phyloP scores from a whole-genome alignment of 2,888 invertebrate genomes.

The Tenthredo mesomela region DNA sequence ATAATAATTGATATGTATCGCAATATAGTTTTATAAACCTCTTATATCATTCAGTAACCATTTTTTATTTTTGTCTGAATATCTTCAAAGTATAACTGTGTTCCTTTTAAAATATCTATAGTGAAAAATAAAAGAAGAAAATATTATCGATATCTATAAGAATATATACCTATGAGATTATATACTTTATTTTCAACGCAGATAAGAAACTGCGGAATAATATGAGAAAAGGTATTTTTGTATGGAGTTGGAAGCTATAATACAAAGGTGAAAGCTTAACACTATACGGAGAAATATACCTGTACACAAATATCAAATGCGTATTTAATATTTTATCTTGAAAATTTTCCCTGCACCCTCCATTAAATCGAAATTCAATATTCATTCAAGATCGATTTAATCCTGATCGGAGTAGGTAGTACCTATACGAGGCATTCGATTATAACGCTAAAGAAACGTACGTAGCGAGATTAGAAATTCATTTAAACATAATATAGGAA shows the following conservation, averaged over 20 bases:
- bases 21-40: not conserved
- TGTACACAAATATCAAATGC: not conserved
- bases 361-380: not conserved
- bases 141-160: too few relatives aligned
- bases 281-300: too few relatives aligned
- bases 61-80: too few relatives aligned
- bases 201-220: too few relatives aligned
- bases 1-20: too few relatives aligned
- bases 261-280: too few relatives aligned
- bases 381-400: not conserved
- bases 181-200: too few relatives aligned
- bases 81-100: too few relatives aligned
- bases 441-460: not conserved
- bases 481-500: not conserved
- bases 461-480: not conserved
- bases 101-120: too few relatives aligned
- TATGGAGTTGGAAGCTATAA: not conserved
- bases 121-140: too few relatives aligned
- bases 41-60: not conserved
- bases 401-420: not conserved
- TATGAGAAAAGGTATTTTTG: not conserved
- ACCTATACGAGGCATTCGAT: not conserved
- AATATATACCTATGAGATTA: too few relatives aligned
- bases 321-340: not conserved
- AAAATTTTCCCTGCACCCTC: not conserved